Base-by-base conservation (phyloP, 2,797 vertebrate genomes). In the Notolepis coatsorum region DNA sequence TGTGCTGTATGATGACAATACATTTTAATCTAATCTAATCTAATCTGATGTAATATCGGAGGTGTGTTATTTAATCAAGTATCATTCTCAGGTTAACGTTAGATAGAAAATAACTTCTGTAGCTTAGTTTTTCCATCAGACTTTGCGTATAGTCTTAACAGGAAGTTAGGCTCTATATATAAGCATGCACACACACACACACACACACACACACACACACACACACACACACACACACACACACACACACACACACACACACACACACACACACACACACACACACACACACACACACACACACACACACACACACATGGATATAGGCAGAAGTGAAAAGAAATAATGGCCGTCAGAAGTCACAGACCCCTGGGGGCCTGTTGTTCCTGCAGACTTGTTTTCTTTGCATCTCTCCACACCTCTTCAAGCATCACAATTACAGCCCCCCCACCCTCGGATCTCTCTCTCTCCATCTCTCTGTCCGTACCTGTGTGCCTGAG, bases 371-470 rank as follows among this genome's bases (percentile, higher is more conserved):
- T 17, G 0, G 18, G 49, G 61, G 67, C 64, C 77, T 3, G 6
- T 76, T 74, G 7, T 78, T 77, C 56, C 55, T 65, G 65, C 65
- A 64, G 56, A 63, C 30, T 71, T 71, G 57, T 79, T 81, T 80
- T 75, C 70, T 63, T 70, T 62, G 81, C 69, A 70, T 81, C 69
- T 75, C n/a, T 15, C 12, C 41, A 5, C 50, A 20, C n/a, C 37
- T 35, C n/a, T 27, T 3, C n/a, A 28, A 28, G 25, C 46, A 17
- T 28, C 17, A 13, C 46, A 30, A 30, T 48, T 28, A 17, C 25
- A 52, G 58, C 57, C 39, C 49, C 53, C 37, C 31, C 41, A 20
- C 39, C 42, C 21, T 47, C 56, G 57, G n/a, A n/a, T 50, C 54
- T 80, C 61, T 75, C 18, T 27, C 28, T n/a, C 18, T 30, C 68